Evolutionary conservation across 2,888 invertebrate species (phyloP).

Genomic region (Epirrhoe alternata): DNA sequence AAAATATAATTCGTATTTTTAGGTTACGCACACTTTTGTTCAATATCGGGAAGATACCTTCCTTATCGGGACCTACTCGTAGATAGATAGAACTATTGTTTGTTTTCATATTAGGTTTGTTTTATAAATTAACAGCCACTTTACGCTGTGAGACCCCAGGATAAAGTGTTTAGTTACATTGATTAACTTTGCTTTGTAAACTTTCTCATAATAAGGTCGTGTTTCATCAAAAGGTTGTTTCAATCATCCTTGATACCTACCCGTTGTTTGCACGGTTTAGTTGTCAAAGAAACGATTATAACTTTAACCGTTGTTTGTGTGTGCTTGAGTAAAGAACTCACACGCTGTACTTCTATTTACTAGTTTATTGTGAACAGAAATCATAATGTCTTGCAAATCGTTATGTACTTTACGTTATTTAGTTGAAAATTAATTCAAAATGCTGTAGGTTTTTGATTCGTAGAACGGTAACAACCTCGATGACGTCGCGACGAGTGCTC

Average conservation of each 20-base stretch:
- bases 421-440: too few species aligned
- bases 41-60: too few species aligned
- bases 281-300: constrained; percentile 8
- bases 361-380: too few species aligned
- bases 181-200: constrained; percentile 6
- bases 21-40: too few species aligned
- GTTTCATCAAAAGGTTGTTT: constrained; percentile 11
- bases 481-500: too few species aligned
- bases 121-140: not conserved
- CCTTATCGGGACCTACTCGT: too few species aligned
- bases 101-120: too few species aligned
- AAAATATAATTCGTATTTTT: too few species aligned
- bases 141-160: not conserved
- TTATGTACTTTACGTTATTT: too few species aligned
- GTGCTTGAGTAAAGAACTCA: constrained; percentile 7
- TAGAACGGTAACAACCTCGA: too few species aligned
- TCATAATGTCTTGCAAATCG: too few species aligned
- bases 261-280: constrained; percentile 2
- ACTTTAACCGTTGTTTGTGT: constrained; percentile 5
- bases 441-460: too few species aligned
- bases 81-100: not conserved
- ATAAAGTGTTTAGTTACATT: not conserved
- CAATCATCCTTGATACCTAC: not conserved
- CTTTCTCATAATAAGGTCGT: constrained; percentile 1
- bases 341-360: not conserved